Percentiles rank a stretch among this genome's conserved stretches.
Conservation (phyloP, 2,113 vertebrate species). For the Nothoprocta perdicaria region DNA sequence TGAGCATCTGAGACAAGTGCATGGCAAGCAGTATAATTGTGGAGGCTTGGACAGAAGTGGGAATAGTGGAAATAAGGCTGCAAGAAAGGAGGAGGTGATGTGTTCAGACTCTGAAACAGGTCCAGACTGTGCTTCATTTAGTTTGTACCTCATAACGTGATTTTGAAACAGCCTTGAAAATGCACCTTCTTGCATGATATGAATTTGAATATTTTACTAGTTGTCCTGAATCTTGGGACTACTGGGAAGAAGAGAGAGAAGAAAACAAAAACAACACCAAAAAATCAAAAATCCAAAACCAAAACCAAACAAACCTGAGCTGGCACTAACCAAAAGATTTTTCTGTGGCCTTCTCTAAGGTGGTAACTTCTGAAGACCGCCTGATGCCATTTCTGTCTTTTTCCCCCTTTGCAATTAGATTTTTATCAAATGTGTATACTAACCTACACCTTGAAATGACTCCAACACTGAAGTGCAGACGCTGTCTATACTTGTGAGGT, state of each 20-base stretch:
- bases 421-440: neutral
- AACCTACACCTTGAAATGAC: neutral
- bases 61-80: neutral
- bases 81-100: neutral
- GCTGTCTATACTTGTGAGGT: neutral
- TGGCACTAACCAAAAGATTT: neutral
- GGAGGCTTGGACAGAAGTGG: neutral
- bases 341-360: neutral
- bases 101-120: neutral
- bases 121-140: neutral
- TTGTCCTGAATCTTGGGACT: neutral
- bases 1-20: neutral
- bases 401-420: neutral
- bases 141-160: neutral
- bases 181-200: fast-evolving
- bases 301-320: neutral
- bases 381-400: neutral
- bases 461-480: neutral
- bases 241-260: too few species aligned
- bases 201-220: neutral
- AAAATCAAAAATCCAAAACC: too few species aligned
- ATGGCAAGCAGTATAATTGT: neutral
- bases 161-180: neutral
- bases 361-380: neutral
- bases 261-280: too few species aligned